Evolutionary conservation across 2,888 invertebrate species (phyloP).

Genomic region (Syrista parreyssii): DNA sequence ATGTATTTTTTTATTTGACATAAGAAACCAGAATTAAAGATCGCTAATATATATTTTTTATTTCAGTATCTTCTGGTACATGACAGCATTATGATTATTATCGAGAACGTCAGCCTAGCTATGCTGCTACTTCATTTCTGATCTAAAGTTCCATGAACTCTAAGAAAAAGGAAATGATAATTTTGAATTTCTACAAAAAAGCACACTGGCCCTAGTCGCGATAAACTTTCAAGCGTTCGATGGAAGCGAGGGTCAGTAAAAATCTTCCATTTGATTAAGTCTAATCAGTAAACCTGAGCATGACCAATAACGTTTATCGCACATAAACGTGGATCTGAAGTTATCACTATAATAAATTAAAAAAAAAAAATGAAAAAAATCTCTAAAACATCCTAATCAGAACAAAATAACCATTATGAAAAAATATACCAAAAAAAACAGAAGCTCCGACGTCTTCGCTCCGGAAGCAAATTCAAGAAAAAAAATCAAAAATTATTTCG

Average conservation of each 20-base stretch:
- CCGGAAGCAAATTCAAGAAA: no score
- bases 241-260: neutral
- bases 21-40: neutral
- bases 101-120: neutral
- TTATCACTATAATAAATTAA: no score
- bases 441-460: no score
- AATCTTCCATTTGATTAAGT: neutral
- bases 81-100: neutral
- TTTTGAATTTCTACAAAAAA: constrained; percentile 5
- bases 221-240: neutral
- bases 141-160: neutral
- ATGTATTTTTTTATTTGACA: neutral
- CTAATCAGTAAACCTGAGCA: neutral
- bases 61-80: neutral
- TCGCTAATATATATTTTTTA: neutral
- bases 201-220: neutral
- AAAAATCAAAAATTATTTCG: no score
- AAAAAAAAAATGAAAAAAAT: no score
- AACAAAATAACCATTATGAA: no score
- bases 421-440: no score
- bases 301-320: no score
- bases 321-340: no score
- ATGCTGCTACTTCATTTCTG: neutral
- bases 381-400: no score
- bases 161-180: neutral